Conservation (phyloP, 2,113 vertebrate genomes). For the Odontophorus gujanensis region DNA sequence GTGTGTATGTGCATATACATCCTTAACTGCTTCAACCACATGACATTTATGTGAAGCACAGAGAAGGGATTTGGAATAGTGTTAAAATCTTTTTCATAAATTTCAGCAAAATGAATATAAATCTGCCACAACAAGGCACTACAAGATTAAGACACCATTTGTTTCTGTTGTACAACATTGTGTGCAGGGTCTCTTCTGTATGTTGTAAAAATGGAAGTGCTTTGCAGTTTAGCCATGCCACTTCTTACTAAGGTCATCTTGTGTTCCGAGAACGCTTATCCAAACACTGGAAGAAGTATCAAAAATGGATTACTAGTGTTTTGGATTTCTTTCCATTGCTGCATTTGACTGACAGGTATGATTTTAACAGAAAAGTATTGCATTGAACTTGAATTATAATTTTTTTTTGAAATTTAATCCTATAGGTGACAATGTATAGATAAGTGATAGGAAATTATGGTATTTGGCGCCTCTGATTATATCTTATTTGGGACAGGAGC, state of each 20-base stretch:
- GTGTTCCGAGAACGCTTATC: background rate
- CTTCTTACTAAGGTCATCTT: background rate
- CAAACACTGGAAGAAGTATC: background rate
- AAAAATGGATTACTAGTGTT: background rate
- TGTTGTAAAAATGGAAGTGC: background rate
- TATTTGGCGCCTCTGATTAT: background rate
- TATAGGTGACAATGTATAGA: background rate
- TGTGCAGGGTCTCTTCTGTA: background rate
- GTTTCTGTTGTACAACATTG: background rate
- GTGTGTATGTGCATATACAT: background rate
- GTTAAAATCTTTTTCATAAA: background rate
- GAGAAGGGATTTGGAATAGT: background rate
- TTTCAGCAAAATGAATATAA: background rate
- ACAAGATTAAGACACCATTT: background rate
- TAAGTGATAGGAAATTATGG: background rate
- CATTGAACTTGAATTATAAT: background rate
- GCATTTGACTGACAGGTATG: background rate
- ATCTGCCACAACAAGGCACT: background rate
- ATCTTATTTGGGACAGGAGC: background rate
- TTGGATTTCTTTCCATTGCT: background rate
- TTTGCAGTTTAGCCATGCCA: background rate
- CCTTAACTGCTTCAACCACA: background rate
- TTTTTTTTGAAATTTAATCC: background rate
- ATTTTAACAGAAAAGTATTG: background rate
- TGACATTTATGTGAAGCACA: background rate